Evolutionary conservation across 2,888 invertebrate species (phyloP).

Genomic region (Drosophila nr. perissopoda): DNA sequence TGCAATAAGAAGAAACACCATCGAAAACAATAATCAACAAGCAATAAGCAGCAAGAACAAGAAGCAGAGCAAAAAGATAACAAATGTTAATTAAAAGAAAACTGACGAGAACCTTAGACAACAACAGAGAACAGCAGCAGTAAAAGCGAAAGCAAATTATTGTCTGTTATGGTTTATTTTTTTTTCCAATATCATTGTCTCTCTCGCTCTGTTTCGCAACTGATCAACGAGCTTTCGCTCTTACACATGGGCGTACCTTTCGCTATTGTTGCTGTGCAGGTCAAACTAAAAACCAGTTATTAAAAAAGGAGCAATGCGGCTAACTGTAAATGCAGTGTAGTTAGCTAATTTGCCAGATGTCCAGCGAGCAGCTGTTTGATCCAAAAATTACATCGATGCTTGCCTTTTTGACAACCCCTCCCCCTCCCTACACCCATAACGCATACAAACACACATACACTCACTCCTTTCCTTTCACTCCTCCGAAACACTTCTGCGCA

Average conservation of each 20-base stretch:
- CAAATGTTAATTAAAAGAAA: slow-evolving; percentile 46
- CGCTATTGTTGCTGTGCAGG: slow-evolving; percentile 23
- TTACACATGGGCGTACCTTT: slow-evolving; percentile 24
- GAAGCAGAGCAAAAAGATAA: slow-evolving; percentile 36
- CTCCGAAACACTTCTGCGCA: slow-evolving; percentile 31
- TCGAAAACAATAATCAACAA: slow-evolving; percentile 20
- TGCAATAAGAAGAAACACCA: slow-evolving; percentile 28
- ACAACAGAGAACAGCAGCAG: slow-evolving; percentile 54
- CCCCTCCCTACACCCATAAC: too few species aligned
- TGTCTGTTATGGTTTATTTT: slow-evolving; percentile 52
- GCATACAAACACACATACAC: background rate
- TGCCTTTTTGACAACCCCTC: background rate
- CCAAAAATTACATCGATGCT: slow-evolving; percentile 19
- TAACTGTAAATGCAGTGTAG: slow-evolving; percentile 5
- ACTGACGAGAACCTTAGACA: slow-evolving; percentile 61
- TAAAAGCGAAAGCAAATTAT: slow-evolving; percentile 41
- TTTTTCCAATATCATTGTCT: slow-evolving; percentile 24
- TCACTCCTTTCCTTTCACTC: background rate
- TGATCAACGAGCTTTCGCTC: slow-evolving; percentile 55
- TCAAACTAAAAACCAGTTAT: slow-evolving; percentile 49
- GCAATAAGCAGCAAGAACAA: slow-evolving; percentile 21
- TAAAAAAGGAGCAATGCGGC: slow-evolving; percentile 30
- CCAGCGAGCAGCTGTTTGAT: slow-evolving; percentile 49
- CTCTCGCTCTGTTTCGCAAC: slow-evolving; percentile 3
- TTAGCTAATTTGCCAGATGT: slow-evolving; percentile 45